Evolutionary conservation across 2,888 invertebrate genomes (phyloP).

Genomic region (Ormyrus thymus): DNA sequence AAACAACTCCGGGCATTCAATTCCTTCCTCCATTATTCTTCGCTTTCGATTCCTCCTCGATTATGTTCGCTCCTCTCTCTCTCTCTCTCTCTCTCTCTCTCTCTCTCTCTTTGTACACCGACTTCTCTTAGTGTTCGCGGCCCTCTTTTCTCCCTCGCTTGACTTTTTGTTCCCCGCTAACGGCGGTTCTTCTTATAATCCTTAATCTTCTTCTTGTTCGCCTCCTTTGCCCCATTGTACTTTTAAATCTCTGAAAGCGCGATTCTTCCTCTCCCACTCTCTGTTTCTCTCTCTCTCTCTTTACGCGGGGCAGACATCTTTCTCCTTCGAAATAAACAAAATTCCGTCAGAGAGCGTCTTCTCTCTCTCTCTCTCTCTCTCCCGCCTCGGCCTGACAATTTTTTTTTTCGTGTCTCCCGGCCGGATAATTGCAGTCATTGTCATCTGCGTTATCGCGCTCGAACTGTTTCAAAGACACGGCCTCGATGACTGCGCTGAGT

Average conservation of each 20-base stretch:
- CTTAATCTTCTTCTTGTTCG: conserved; percentile 43
- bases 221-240: conserved; percentile 37
- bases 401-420: conserved; percentile 4
- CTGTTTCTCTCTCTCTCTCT: conserved; percentile 12
- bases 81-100: conserved; percentile 3
- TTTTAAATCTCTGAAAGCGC: conserved; percentile 50
- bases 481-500: conserved; percentile 27
- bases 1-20: conserved; percentile 31
- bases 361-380: background rate
- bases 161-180: conserved; percentile 13
- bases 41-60: conserved; percentile 30
- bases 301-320: background rate
- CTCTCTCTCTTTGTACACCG: background rate
- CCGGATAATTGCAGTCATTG: conserved; percentile 51
- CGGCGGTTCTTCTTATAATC: conserved; percentile 43
- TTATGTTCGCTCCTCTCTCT: conserved; percentile 3
- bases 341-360: background rate
- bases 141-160: background rate
- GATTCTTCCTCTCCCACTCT: conserved; percentile 18
- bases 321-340: conserved; percentile 11
- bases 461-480: conserved; percentile 35
- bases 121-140: background rate
- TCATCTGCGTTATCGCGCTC: conserved; percentile 48
- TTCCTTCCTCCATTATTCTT: conserved; percentile 20
- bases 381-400: background rate